Conservation (phyloP, 2,797 vertebrate genomes). For the Vultur gryphus region DNA sequence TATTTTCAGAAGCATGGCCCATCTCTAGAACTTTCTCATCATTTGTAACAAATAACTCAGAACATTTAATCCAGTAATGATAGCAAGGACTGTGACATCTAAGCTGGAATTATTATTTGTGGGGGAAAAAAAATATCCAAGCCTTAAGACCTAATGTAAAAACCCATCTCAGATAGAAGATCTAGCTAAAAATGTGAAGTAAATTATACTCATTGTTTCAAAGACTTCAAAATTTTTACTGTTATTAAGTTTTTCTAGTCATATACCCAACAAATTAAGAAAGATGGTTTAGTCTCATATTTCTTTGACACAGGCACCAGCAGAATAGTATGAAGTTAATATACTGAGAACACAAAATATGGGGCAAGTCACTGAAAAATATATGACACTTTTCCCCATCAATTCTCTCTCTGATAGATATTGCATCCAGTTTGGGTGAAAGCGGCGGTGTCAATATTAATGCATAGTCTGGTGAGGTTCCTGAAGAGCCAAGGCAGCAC, state of each 20-base stretch:
- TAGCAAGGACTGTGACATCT: neutral
- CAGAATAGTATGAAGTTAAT: neutral
- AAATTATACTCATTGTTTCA: neutral
- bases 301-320: neutral
- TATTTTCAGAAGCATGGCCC: neutral
- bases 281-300: neutral
- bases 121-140: neutral
- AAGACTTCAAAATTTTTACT: neutral
- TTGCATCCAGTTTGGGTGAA: neutral
- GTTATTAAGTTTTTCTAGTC: neutral
- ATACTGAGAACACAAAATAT: neutral
- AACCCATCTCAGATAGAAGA: neutral
- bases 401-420: neutral
- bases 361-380: neutral
- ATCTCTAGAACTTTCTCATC: neutral
- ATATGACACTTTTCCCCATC: neutral
- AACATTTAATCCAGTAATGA: neutral
- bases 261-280: neutral
- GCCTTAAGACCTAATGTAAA: neutral
- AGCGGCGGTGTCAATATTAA: neutral
- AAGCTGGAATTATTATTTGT: neutral
- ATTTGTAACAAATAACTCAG: neutral
- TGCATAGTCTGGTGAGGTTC: neutral
- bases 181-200: neutral
- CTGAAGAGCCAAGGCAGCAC: neutral